Conservation (phyloP, 2,113 vertebrate genomes). For the Misgurnus mizolepis region DNA sequence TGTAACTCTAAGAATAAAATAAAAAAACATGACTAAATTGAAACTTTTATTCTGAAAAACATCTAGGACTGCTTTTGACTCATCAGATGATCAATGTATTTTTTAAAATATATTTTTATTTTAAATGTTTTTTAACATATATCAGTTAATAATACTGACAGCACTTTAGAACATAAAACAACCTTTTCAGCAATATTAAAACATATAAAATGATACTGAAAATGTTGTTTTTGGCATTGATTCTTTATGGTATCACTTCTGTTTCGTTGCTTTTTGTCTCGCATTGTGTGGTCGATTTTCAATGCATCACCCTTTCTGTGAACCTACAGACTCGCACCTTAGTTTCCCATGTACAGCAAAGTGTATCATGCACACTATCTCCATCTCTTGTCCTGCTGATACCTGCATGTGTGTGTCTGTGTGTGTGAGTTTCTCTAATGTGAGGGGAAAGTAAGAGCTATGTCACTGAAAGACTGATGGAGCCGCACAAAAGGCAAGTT, state of each 20-base stretch:
- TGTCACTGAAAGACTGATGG: conserved; percentile 13
- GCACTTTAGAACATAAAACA: too few species aligned
- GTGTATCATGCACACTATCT: conserved; percentile 7
- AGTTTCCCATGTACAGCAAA: conserved; percentile 54
- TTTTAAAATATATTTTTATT: too few species aligned
- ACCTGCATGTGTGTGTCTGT: neutral
- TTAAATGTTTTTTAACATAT: too few species aligned
- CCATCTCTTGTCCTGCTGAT: conserved; percentile 12
- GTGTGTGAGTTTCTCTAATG: conserved; percentile 20
- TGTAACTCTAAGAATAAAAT: too few species aligned
- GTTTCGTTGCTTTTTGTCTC: neutral
- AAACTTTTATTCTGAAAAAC: too few species aligned
- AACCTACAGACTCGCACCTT: conserved; percentile 51
- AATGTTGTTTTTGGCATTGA: neutral
- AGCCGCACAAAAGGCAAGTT: conserved; percentile 4
- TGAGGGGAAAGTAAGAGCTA: conserved; percentile 31
- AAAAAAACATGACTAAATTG: too few species aligned
- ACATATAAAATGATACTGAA: neutral
- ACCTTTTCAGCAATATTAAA: too few species aligned
- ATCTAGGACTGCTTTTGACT: too few species aligned
- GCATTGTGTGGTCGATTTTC: conserved; percentile 38
- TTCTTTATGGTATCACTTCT: neutral
- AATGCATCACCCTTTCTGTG: conserved; percentile 41
- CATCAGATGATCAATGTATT: too few species aligned
- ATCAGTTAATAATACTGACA: too few species aligned